Conservation (phyloP, 2,888 invertebrate genomes). For the Xylota sylvarum region DNA sequence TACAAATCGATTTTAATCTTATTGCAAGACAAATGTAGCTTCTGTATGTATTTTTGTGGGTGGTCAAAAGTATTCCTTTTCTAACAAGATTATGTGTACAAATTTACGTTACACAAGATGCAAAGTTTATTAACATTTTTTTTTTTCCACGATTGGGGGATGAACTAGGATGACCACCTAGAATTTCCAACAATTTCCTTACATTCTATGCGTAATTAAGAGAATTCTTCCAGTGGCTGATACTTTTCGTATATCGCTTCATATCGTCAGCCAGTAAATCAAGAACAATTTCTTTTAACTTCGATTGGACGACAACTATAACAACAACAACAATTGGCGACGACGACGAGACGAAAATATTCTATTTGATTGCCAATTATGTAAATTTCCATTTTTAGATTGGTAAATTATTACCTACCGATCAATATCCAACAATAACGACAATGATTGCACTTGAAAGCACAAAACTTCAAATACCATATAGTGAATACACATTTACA, state of each 20-base stretch:
- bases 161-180: too few species aligned
- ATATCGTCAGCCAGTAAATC: slow-evolving; percentile 24
- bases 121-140: too few species aligned
- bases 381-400: slow-evolving; percentile 57
- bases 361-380: slow-evolving; percentile 67
- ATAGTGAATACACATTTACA: background rate
- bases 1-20: background rate
- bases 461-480: slow-evolving; percentile 1
- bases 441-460: slow-evolving; percentile 38
- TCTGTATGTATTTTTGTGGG: too few species aligned
- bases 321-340: slow-evolving; percentile 15
- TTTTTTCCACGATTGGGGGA: too few species aligned
- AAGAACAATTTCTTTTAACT: slow-evolving; percentile 12
- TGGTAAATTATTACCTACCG: slow-evolving; percentile 32
- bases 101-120: too few species aligned
- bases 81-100: too few species aligned
- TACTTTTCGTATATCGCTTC: slow-evolving; percentile 8
- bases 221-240: background rate
- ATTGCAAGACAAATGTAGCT: background rate
- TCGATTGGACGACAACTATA: slow-evolving; percentile 6
- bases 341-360: slow-evolving; percentile 39
- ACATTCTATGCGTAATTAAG: background rate
- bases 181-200: too few species aligned
- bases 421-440: slow-evolving; percentile 32
- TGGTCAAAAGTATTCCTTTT: too few species aligned